Evolutionary conservation across 2,888 invertebrate genomes (phyloP).

Genomic region (Eupithecia abbreviata): DNA sequence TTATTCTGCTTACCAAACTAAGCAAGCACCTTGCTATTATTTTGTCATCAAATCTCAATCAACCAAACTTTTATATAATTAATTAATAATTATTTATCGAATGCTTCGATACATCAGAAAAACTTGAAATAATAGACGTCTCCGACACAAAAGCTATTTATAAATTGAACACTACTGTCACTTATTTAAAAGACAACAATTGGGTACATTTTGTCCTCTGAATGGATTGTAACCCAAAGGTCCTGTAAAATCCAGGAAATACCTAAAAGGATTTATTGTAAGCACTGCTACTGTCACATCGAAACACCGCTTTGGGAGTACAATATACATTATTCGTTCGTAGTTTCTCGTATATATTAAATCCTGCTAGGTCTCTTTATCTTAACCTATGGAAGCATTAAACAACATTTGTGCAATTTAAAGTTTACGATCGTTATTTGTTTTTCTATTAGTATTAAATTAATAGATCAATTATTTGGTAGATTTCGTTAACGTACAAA

Average conservation of each 20-base stretch:
- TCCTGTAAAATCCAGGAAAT: neutral
- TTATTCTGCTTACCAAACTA: neutral
- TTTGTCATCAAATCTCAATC: too few species aligned
- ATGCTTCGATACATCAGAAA: neutral
- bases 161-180: neutral
- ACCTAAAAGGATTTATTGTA: neutral
- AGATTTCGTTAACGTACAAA: neutral
- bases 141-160: neutral
- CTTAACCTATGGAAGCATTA: neutral
- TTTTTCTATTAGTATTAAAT: neutral
- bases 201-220: neutral
- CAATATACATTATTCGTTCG: neutral
- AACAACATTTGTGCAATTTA: neutral
- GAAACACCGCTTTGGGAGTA: neutral
- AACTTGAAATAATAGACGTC: neutral
- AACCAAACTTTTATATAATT: too few species aligned
- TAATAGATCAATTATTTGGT: too few species aligned
- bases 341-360: neutral
- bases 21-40: too few species aligned
- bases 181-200: neutral
- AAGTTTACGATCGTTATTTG: neutral
- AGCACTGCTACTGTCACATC: neutral
- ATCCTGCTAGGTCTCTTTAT: neutral
- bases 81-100: too few species aligned
- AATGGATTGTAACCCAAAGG: neutral